phyloP scores from a whole-genome alignment of 2,113 vertebrate species.

The Etheostoma cragini region DNA sequence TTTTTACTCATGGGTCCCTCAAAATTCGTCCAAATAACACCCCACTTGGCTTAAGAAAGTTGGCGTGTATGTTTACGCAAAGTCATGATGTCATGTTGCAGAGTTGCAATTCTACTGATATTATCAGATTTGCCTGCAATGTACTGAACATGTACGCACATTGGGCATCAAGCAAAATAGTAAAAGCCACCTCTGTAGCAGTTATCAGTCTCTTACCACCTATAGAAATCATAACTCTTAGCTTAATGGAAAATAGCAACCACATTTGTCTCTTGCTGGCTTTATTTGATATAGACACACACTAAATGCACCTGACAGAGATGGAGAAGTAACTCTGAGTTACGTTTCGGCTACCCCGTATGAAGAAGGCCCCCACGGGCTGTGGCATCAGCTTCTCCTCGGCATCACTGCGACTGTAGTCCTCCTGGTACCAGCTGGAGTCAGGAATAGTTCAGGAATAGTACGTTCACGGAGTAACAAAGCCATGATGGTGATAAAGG shows the following conservation, averaged over 20 bases:
- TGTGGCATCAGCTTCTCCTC: slow-evolving; percentile 5
- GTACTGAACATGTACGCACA: too few species aligned
- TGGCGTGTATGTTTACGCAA: background rate
- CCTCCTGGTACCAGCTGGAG: slow-evolving; percentile 48
- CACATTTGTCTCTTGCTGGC: too few species aligned
- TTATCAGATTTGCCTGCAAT: background rate
- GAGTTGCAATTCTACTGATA: too few species aligned
- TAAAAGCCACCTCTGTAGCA: background rate
- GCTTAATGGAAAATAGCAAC: too few species aligned
- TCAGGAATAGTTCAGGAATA: too few species aligned
- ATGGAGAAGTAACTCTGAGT: slow-evolving; percentile 2
- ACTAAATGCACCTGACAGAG: slow-evolving; percentile 32
- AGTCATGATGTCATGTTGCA: too few species aligned
- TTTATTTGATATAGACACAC: background rate
- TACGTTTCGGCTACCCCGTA: background rate
- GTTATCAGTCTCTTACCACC: background rate
- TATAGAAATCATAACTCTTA: too few species aligned
- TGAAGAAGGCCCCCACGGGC: slow-evolving; percentile 22
- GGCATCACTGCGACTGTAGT: background rate
- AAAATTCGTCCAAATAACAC: too few species aligned
- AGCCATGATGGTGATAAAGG: background rate
- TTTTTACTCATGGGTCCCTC: too few species aligned
- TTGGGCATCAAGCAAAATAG: background rate
- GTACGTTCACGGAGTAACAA: background rate
- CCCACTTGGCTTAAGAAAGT: too few species aligned